phyloP scores from a whole-genome alignment of 2,797 vertebrate species.

The Chaetodon trifasciatus region DNA sequence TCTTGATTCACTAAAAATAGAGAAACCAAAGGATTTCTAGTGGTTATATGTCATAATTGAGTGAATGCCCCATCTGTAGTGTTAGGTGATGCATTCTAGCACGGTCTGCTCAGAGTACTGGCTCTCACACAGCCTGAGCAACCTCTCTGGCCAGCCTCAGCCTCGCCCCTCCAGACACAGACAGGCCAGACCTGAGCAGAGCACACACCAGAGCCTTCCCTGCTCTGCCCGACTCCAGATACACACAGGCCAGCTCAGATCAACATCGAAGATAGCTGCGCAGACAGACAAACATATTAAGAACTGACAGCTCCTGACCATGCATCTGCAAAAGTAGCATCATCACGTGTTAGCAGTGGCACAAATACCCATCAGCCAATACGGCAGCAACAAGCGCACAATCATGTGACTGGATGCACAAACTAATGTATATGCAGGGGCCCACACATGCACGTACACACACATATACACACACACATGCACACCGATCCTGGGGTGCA shows the following conservation, averaged over 20 bases:
- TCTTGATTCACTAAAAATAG: background rate
- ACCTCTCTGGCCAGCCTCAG: conserved; percentile 66
- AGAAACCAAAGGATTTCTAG: background rate
- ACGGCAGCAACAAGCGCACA: conserved; percentile 15
- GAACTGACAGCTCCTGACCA: conserved; percentile 68
- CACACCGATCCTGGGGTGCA: conserved; percentile 54
- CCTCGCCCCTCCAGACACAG: conserved; percentile 50
- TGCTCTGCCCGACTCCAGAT: conserved; percentile 50
- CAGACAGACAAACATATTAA: conserved; percentile 73
- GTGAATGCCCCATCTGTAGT: background rate
- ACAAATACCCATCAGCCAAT: conserved; percentile 53
- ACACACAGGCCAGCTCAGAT: conserved; percentile 75
- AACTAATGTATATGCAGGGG: background rate
- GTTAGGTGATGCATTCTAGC: conserved; percentile 22
- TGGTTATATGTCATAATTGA: background rate
- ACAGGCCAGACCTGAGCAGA: conserved; percentile 59
- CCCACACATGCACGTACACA: conserved; percentile 24
- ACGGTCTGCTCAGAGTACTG: conserved; percentile 26
- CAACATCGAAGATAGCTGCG: conserved; percentile 69
- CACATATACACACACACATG: conserved; percentile 15
- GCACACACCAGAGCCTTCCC: conserved; percentile 47
- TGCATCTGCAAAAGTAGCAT: conserved; percentile 67
- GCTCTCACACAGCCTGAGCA: conserved; percentile 62
- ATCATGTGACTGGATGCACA: conserved; percentile 43
- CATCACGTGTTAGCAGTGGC: conserved; percentile 53